Base-by-base conservation (phyloP, 2,113 vertebrate species). In the Cisticola juncidis region DNA sequence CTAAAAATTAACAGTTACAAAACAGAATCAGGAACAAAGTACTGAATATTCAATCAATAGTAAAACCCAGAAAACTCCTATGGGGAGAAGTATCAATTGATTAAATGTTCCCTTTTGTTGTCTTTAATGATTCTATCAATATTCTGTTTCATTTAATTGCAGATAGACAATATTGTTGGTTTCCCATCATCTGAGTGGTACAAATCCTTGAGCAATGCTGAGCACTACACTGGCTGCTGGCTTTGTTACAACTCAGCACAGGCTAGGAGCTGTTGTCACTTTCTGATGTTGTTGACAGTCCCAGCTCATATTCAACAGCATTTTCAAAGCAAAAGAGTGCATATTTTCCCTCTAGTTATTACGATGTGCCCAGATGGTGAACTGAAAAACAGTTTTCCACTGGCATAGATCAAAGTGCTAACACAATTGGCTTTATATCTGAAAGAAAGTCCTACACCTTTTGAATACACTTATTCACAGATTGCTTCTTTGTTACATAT, bases 241-340 rank as follows among this genome's bases (percentile, higher is more conserved):
- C 84, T 95, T 87, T 64, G 71, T 62, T 73, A 74, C 66, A 84
- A 7, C 58, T 71, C 51, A 13, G 38, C 18, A 15, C 90, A 88
- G 92, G 87, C 93, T 71, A 84, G 82, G 73, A 94, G 33, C 12
- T 94, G 88, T 88, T 91, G 86, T 86, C 82, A 50, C 70, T 95
- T 87, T 73, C 65, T 69, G 16, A 64, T 17, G 48, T 9, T 73
- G 53, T 70, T 86, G 90, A 68, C 47, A 78, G 47, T 35, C 68
- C 21, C 69, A 81, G 72, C 28, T 90, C 60, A 62, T 29, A 70
- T 81, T 85, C 88, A 91, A 16, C 40, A 70, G 65, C 33, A 50
- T 77, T 90, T 93, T 86, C 5, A 2, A 83, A 81, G 60, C 47
- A 80, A 50, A 80, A 90, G 29, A 23, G 33, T 60, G 47, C 51